Evolutionary conservation across 2,888 invertebrate genomes (phyloP).

Genomic region (Seladonia tumulorum): DNA sequence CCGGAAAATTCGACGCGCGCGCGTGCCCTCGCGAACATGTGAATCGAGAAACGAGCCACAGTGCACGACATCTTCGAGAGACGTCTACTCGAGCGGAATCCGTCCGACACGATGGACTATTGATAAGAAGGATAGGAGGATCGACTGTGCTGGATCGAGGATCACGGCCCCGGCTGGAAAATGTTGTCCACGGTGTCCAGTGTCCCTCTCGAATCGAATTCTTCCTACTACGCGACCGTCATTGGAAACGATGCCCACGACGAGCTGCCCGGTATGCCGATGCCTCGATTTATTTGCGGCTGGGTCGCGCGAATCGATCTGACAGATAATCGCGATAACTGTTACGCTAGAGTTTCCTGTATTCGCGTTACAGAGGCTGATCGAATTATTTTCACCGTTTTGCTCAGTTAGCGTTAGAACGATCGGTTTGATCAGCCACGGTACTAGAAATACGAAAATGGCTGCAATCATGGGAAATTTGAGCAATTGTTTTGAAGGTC

Average conservation of each 20-base stretch:
- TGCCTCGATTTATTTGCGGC: not conserved
- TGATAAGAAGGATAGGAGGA: not conserved
- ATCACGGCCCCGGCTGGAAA: constrained; percentile 32
- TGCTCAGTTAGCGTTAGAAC: too few relatives aligned
- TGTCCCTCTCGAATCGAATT: constrained; percentile 76
- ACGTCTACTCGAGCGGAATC: not conserved
- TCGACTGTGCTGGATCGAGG: not conserved
- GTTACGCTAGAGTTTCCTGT: not conserved
- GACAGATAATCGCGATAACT: not conserved
- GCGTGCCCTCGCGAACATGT: not conserved
- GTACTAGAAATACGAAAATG: too few relatives aligned
- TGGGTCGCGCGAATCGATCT: not conserved
- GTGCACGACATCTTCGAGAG: not conserved
- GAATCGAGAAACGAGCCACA: not conserved
- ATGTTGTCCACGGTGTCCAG: constrained; percentile 80
- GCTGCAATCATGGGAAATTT: too few relatives aligned
- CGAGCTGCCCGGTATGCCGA: constrained; percentile 76
- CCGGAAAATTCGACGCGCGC: not conserved
- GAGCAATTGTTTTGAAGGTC: too few relatives aligned
- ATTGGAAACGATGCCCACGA: constrained; percentile 76
- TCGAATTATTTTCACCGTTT: not conserved
- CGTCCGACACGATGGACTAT: constrained; percentile 3
- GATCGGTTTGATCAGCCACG: too few relatives aligned
- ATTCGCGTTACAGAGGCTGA: not conserved
- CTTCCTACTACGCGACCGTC: constrained; percentile 78